Conservation (phyloP, 1,140 invertebrate species). For the Achroia grisella region DNA sequence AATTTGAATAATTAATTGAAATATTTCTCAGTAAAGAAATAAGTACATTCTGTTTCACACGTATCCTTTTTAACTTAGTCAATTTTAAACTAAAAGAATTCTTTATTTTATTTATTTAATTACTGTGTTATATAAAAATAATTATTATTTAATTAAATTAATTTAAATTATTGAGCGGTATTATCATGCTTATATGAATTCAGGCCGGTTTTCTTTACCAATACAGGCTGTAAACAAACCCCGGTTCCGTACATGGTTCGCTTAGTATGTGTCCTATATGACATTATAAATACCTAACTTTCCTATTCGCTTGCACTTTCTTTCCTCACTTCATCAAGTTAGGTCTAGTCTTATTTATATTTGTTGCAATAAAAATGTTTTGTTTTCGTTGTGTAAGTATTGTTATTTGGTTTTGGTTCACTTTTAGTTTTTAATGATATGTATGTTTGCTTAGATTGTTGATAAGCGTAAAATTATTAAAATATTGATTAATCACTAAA, state of each 20-base stretch:
- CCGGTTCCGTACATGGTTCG: slow-evolving; percentile 24
- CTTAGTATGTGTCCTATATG: slow-evolving; percentile 20
- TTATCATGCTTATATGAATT: slow-evolving; percentile 17
- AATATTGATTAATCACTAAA: too few relatives aligned
- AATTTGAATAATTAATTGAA: too few relatives aligned
- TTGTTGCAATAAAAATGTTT: slow-evolving; percentile 18
- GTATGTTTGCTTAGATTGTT: too few relatives aligned
- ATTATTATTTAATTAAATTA: too few relatives aligned
- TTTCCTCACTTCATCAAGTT: slow-evolving; percentile 13
- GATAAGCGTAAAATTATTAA: too few relatives aligned
- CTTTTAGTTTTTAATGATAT: too few relatives aligned
- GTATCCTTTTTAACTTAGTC: too few relatives aligned
- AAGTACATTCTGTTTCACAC: too few relatives aligned
- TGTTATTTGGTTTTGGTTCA: neutral
- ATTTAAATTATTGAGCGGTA: neutral
- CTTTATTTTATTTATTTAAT: too few relatives aligned
- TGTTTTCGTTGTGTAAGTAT: slow-evolving; percentile 26
- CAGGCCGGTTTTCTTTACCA: slow-evolving; percentile 25
- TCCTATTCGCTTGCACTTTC: slow-evolving; percentile 29
- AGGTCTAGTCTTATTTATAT: slow-evolving; percentile 5
- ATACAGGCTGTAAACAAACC: slow-evolving; percentile 21
- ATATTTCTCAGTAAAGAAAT: too few relatives aligned
- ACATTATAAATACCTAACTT: slow-evolving; percentile 51
- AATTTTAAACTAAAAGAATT: too few relatives aligned
- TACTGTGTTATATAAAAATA: too few relatives aligned